A percentile compares a stretch with the other conserved stretches of the same genome.
Conservation (phyloP, 2,888 invertebrate genomes). For the Automeris io region DNA sequence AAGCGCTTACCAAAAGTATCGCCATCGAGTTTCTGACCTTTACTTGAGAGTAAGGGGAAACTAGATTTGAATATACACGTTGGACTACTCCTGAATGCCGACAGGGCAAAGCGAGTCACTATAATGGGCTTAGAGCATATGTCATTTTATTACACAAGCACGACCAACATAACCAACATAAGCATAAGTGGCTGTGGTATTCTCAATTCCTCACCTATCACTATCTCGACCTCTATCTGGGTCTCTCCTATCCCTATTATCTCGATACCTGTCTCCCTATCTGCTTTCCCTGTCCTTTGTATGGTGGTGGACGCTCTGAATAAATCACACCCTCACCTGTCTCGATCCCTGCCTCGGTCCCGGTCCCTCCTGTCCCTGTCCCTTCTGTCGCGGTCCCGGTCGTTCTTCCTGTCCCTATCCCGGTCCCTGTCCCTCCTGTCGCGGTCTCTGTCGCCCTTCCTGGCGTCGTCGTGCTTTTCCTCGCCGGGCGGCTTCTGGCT, state of each 20-base stretch:
- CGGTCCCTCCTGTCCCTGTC: constrained; percentile 21
- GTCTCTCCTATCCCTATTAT: constrained; percentile 17
- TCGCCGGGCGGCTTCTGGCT: constrained; percentile 38
- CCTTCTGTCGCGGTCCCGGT: constrained; percentile 15
- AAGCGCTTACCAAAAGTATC: no score
- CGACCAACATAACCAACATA: no score
- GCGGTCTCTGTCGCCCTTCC: constrained; percentile 41
- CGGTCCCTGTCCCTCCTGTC: constrained; percentile 26
- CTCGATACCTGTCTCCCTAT: no score
- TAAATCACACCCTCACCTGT: constrained; percentile 12
- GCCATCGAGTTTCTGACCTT: no score
- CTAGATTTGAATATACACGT: no score
- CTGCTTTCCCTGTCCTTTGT: no score
- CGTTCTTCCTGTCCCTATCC: constrained; percentile 21
- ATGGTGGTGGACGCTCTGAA: no score
- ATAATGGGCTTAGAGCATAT: no score
- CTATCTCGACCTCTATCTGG: constrained; percentile 14
- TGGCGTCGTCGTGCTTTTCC: constrained; percentile 40
- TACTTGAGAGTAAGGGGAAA: no score
- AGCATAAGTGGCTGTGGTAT: not conserved
- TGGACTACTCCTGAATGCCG: no score
- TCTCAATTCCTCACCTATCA: constrained; percentile 12
- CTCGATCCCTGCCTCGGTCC: constrained; percentile 22
- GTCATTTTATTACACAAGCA: no score
- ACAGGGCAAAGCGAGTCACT: no score